These are phyloP conservation scores for Scortum barcoo DNA, from an alignment of 2,113 vertebrate species.

Conservation along the genomic window DNA sequence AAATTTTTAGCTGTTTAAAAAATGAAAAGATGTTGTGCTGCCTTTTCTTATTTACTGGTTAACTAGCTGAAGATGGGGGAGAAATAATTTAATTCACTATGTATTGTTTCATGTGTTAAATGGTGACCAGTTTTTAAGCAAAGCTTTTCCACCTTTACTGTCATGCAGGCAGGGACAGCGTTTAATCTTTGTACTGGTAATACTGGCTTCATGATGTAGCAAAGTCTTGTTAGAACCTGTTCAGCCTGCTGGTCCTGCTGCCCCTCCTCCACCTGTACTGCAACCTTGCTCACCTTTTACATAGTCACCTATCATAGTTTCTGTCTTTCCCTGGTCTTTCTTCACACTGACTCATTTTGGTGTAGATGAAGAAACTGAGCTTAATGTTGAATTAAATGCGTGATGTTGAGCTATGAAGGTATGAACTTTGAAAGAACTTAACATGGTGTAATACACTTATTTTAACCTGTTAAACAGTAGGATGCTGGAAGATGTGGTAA, in stretches of 20 bases:
- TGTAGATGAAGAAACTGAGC: too few species aligned
- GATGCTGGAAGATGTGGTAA: too few species aligned
- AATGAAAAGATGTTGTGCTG: too few species aligned
- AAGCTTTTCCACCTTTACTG: neutral
- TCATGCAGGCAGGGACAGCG: neutral
- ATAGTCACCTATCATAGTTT: slow-evolving; percentile 17
- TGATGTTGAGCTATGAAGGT: too few species aligned
- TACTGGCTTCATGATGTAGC: slow-evolving; percentile 25
- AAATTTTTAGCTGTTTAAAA: too few species aligned
- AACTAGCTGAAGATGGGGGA: too few species aligned
- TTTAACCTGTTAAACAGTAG: too few species aligned
- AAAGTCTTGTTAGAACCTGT: slow-evolving; percentile 55
- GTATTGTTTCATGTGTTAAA: too few species aligned
- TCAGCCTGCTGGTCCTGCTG: slow-evolving; percentile 67
- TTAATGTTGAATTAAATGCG: neutral
- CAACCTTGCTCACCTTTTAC: neutral
- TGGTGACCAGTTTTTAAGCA: neutral
- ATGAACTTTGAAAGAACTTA: neutral
- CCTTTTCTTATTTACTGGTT: too few species aligned
- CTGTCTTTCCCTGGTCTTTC: neutral
- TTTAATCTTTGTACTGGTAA: neutral
- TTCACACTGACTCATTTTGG: neutral
- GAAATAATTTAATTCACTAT: too few species aligned
- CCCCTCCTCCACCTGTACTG: slow-evolving; percentile 32
- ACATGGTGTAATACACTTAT: neutral